phyloP scores from a whole-genome alignment of 2,888 invertebrate species.

The Acholoe squamosa region DNA sequence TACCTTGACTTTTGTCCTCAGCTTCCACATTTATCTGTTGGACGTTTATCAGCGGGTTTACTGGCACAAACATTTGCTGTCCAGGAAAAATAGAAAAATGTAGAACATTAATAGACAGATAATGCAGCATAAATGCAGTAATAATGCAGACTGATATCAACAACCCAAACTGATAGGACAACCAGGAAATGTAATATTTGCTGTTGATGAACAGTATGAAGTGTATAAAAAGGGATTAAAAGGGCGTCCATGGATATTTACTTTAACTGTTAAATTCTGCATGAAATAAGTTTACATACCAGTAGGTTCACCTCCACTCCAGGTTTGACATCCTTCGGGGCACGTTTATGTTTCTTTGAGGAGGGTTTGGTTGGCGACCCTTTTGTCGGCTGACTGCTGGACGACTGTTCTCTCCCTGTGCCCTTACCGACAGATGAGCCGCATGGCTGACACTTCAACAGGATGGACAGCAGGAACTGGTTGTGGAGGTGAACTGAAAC shows the following conservation, averaged over 20 bases:
- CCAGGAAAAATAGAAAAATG: slow-evolving; percentile 51
- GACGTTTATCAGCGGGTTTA: slow-evolving; percentile 84
- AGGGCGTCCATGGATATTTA: too few relatives aligned
- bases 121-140: too few relatives aligned
- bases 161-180: too few relatives aligned
- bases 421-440: slow-evolving; percentile 73
- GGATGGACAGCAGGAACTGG: slow-evolving; percentile 90
- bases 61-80: slow-evolving; percentile 81
- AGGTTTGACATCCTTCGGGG: slow-evolving; percentile 41
- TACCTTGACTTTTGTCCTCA: slow-evolving; percentile 66
- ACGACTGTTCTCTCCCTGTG: background rate
- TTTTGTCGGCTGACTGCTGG: background rate
- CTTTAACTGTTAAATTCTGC: too few relatives aligned
- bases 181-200: too few relatives aligned
- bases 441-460: slow-evolving; percentile 88
- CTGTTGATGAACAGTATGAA: too few relatives aligned
- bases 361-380: slow-evolving; percentile 44
- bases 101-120: too few relatives aligned
- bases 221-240: too few relatives aligned
- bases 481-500: slow-evolving; percentile 91
- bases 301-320: background rate
- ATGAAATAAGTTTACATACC: background rate
- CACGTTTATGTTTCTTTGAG: slow-evolving; percentile 46
- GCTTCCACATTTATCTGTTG: slow-evolving; percentile 76
- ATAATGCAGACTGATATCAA: too few relatives aligned